Evolutionary conservation across 1,140 invertebrate species (phyloP), one percentile per base, ranked within the genome.

Genomic region (Luehdorfia chinensis): DNA sequence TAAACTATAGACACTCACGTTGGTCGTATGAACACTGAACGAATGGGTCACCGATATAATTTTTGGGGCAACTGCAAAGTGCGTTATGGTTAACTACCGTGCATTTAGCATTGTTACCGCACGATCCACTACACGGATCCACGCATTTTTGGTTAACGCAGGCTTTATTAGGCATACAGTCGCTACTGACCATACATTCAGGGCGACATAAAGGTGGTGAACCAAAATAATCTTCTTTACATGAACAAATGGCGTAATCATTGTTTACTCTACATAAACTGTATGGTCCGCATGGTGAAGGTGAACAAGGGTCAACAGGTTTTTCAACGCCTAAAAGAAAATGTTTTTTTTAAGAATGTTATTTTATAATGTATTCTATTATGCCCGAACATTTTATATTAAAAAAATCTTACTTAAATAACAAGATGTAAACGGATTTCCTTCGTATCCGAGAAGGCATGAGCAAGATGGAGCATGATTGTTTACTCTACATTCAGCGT

Each of bases 41-140:
- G 66, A 94, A 93, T 41, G 93, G 93, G 89, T 95, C 93, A 41
- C 93, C 93, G 12, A 87, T 89, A 70, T 89, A 91, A 53, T 90
- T 91, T 51, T 78, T 72, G 8, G 90, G 88, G 75, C 94, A 95
- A 66, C 89, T 91, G 75, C 94, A 96, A 47, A 93, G 90, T 15
- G 94, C 91, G 64, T 92, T 93, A 62, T 95, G 94, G 68, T 93
- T 94, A 9, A 93, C 87, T 12, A 93, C 92, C 23, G 89, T 88
- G 71, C 93, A 95, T 54, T 90, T 87, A 1, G 93, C 94, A 73
- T 94, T 92, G 13, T 87, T 76, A 11, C 93, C 93, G 68, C 94
- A 95, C n/a, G 91, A 90, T 33, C 91, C 91, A 7, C 89, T 85
- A 68, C 94, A 95, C 36, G 94, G 94, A 87, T 95, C 92, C 60